A percentile compares a stretch with the other conserved stretches of the same genome.
Conservation (phyloP, 2,797 vertebrate species). For the Falco naumanni region DNA sequence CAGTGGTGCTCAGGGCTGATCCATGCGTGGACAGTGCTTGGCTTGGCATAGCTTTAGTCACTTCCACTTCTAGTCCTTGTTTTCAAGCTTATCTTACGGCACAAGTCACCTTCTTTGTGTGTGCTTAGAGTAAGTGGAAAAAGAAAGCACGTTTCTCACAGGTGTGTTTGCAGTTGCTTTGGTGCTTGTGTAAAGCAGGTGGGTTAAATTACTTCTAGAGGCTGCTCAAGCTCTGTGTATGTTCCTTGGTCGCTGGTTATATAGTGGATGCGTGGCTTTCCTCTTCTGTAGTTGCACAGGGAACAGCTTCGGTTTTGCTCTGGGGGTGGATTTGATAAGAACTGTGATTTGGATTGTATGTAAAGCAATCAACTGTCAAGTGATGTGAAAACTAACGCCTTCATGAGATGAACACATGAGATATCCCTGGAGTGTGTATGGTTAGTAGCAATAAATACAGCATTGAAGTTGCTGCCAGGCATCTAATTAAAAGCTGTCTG, state of each 20-base stretch:
- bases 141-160: not conserved
- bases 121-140: not conserved
- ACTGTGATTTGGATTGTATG: not conserved
- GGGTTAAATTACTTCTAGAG: not conserved
- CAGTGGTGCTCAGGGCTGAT: not conserved
- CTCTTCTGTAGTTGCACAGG: fast-evolving
- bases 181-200: not conserved
- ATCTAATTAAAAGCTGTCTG: not conserved
- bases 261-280: fast-evolving
- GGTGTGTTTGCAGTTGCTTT: not conserved
- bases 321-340: not conserved
- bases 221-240: not conserved
- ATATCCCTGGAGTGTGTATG: not conserved
- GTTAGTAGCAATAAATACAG: not conserved
- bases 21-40: fast-evolving
- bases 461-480: not conserved
- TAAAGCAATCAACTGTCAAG: not conserved
- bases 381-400: not conserved
- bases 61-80: not conserved
- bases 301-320: not conserved
- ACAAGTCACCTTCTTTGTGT: no score
- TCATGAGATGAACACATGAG: not conserved
- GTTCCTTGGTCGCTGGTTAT: not conserved
- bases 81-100: not conserved
- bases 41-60: not conserved